Conservation (phyloP, 2,113 vertebrate genomes). For the Lutjanus erythropterus region DNA sequence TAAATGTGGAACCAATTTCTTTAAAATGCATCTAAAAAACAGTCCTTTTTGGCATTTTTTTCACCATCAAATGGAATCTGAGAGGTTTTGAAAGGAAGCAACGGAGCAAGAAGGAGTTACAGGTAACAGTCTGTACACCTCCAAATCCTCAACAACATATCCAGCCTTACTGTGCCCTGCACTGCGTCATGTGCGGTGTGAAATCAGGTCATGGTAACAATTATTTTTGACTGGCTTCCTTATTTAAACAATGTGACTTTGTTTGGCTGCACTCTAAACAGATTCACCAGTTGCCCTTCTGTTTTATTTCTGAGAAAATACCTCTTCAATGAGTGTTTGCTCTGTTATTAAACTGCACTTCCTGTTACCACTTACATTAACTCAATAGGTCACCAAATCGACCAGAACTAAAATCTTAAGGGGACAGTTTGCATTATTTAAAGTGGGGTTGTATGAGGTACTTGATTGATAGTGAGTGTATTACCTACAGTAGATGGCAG, state of each 20-base stretch:
- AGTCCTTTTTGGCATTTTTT: neutral
- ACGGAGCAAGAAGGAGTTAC: too few species aligned
- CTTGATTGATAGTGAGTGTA: too few species aligned
- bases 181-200: neutral
- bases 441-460: too few species aligned
- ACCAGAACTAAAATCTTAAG: neutral
- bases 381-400: neutral
- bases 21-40: too few species aligned
- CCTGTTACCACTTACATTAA: constrained; percentile 8
- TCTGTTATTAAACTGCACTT: neutral
- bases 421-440: too few species aligned
- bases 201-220: neutral
- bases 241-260: neutral
- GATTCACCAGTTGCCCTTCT: neutral
- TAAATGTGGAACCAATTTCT: too few species aligned
- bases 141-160: too few species aligned
- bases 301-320: neutral
- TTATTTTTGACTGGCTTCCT: neutral
- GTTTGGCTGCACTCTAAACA: neutral
- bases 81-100: too few species aligned
- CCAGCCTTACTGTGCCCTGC: neutral
- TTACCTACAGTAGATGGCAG: too few species aligned
- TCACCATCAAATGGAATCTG: too few species aligned
- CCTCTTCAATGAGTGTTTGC: neutral
- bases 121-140: neutral